Conservation (phyloP, 2,113 vertebrate species). For the Pterocles burchelli region DNA sequence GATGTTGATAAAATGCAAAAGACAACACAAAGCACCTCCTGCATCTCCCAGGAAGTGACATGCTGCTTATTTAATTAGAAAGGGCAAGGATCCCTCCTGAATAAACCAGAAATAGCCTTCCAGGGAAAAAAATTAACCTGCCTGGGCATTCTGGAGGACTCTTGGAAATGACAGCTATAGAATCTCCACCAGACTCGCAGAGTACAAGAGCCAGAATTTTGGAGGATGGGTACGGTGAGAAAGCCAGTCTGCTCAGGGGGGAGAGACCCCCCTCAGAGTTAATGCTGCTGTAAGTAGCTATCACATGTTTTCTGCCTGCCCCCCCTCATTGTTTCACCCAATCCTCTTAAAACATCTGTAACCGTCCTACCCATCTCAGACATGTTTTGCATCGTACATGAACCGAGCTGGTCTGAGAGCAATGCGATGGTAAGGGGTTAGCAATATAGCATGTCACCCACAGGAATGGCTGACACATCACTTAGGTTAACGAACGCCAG, state of each 20-base stretch:
- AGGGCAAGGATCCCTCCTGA: constrained; percentile 4
- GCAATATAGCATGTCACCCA: background rate
- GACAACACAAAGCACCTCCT: background rate
- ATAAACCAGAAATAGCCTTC: constrained; percentile 24
- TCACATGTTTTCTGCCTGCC: rapidly evolving
- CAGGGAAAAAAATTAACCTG: background rate
- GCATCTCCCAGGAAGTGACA: background rate
- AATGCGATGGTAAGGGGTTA: background rate
- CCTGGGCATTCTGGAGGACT: background rate
- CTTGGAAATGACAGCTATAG: background rate
- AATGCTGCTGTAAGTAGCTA: background rate
- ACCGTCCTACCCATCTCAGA: background rate
- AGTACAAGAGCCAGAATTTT: background rate
- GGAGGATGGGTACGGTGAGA: background rate
- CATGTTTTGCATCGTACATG: background rate
- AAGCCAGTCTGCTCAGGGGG: background rate
- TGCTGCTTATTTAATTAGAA: constrained; percentile 5
- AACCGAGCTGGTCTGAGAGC: background rate
- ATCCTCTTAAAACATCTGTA: background rate
- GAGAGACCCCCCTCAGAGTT: background rate
- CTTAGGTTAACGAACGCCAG: background rate
- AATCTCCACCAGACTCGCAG: background rate
- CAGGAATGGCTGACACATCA: background rate
- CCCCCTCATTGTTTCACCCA: background rate
- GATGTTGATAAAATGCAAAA: background rate